These are phyloP conservation scores for Pachymerium ferrugineum DNA, from an alignment of 2,888 invertebrate genomes.

Conservation along the genomic window DNA sequence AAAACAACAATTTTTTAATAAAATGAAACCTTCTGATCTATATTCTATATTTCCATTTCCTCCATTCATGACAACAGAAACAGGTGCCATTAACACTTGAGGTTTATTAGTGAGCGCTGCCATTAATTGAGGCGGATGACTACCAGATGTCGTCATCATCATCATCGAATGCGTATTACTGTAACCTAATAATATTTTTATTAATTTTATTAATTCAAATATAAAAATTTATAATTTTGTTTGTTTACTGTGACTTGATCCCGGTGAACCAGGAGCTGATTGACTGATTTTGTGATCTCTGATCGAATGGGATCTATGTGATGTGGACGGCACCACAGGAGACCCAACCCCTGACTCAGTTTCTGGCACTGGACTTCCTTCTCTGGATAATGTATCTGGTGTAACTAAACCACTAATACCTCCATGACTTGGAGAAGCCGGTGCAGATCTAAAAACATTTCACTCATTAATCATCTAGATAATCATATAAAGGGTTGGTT, in stretches of 20 bases:
- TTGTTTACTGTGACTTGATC: slow-evolving; percentile 45
- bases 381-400: slow-evolving; percentile 78
- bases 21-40: background rate
- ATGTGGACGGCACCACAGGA: slow-evolving; percentile 44
- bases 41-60: background rate
- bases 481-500: too few relatives aligned
- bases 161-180: background rate
- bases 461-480: too few relatives aligned
- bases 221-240: too few relatives aligned
- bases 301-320: slow-evolving; percentile 38
- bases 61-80: slow-evolving; percentile 29
- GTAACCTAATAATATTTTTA: background rate
- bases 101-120: slow-evolving; percentile 1
- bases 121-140: slow-evolving; percentile 16
- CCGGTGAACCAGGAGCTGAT: slow-evolving; percentile 61
- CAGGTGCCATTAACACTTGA: background rate
- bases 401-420: slow-evolving; percentile 77
- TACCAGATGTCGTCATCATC: background rate
- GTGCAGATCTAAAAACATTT: slow-evolving; percentile 91
- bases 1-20: too few relatives aligned
- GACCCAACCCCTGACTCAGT: slow-evolving; percentile 55
- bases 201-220: background rate
- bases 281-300: slow-evolving; percentile 52
- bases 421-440: slow-evolving; percentile 88
- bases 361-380: slow-evolving; percentile 85